Evolutionary conservation across 2,113 vertebrate species (phyloP).

Genomic region (Bolborhynchus lineola): DNA sequence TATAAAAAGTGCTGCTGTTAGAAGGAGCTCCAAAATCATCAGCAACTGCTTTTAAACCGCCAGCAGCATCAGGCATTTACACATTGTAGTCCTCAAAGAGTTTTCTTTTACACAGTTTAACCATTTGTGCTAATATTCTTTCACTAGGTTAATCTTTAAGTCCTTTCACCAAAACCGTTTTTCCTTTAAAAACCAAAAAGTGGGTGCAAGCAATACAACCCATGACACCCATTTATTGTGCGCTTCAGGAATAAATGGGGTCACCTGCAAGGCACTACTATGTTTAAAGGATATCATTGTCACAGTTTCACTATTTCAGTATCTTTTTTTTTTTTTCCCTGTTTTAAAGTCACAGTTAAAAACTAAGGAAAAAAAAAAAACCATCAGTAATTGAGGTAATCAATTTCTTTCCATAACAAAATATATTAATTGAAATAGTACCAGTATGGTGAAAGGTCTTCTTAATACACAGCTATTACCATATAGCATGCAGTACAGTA

Average conservation of each 20-base stretch:
- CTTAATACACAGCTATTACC: slow-evolving; percentile 54
- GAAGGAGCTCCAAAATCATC: slow-evolving; percentile 22
- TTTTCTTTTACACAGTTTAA: slow-evolving; percentile 53
- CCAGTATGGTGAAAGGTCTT: slow-evolving; percentile 92
- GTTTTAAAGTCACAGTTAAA: slow-evolving; percentile 81
- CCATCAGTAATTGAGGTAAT: slow-evolving; percentile 77
- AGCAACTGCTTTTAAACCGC: slow-evolving; percentile 27
- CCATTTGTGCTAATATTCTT: slow-evolving; percentile 67
- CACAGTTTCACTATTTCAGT: slow-evolving; percentile 73
- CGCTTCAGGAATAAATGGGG: neutral
- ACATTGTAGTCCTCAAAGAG: slow-evolving; percentile 75
- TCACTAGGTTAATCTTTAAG: slow-evolving; percentile 64
- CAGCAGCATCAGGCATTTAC: slow-evolving; percentile 60
- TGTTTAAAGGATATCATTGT: slow-evolving; percentile 45
- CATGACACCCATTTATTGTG: slow-evolving; percentile 51
- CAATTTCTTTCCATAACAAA: slow-evolving; percentile 75
- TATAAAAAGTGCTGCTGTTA: neutral
- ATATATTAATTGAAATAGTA: slow-evolving; percentile 64
- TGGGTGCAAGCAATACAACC: slow-evolving; percentile 41
- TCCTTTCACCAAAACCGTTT: slow-evolving; percentile 90
- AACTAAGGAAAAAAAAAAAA: slow-evolving; percentile 17
- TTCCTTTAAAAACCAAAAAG: slow-evolving; percentile 20
- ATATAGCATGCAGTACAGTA: slow-evolving; percentile 66
- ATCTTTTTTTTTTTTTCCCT: slow-evolving; percentile 14
- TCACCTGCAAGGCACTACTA: slow-evolving; percentile 80